phyloP scores from a whole-genome alignment of 2,888 invertebrate genomes.

The Lagria hirta region DNA sequence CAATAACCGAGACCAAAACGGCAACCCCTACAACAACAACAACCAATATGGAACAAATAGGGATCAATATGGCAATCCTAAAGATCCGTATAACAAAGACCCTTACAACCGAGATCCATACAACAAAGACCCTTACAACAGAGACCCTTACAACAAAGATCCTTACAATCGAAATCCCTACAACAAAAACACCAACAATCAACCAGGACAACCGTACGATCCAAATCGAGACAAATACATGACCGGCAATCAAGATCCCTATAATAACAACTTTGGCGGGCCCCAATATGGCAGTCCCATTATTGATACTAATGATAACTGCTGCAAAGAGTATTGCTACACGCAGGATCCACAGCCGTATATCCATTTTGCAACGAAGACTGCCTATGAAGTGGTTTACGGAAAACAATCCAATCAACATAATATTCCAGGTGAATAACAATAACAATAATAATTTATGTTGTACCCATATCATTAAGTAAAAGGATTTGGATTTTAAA shows the following conservation, averaged over 20 bases:
- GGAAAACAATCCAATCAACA: constrained; percentile 62
- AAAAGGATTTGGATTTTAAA: too few species aligned
- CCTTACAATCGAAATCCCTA: too few species aligned
- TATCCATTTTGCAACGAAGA: constrained; percentile 70
- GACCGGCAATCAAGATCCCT: constrained; percentile 14
- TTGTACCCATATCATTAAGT: too few species aligned
- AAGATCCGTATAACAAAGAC: constrained; percentile 2
- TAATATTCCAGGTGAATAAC: constrained; percentile 68
- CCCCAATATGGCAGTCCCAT: constrained; percentile 23
- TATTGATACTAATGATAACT: constrained; percentile 37
- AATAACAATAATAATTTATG: too few species aligned
- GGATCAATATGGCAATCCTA: constrained; percentile 8
- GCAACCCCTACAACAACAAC: constrained; percentile 11
- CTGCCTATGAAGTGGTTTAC: constrained; percentile 72
- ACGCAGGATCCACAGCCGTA: constrained; percentile 65
- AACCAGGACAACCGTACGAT: constrained; percentile 9
- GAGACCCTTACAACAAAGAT: neutral
- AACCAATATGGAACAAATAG: constrained; percentile 6
- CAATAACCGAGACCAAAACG: constrained; percentile 8
- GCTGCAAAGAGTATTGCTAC: constrained; percentile 63
- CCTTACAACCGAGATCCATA: neutral
- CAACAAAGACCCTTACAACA: too few species aligned
- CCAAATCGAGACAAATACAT: constrained; percentile 14
- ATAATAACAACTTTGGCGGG: constrained; percentile 7
- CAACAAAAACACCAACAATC: too few species aligned